Conservation (phyloP, 2,113 vertebrate species). For the Hemichromis elongatus region DNA sequence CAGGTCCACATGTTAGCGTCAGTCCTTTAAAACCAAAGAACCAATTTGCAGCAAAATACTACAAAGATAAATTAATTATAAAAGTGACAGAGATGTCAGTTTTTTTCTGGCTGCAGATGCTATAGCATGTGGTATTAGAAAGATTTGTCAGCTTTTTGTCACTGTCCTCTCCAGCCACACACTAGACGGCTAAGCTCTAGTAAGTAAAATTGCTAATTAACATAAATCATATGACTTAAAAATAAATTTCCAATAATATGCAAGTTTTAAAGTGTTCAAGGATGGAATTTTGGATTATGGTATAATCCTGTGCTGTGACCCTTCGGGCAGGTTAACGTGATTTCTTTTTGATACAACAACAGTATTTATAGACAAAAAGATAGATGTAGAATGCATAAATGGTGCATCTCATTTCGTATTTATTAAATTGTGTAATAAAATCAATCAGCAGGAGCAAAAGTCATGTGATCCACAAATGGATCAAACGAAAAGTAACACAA, state of each 20-base stretch:
- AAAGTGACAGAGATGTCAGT: neutral
- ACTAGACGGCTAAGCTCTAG: neutral
- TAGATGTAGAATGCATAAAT: too few relatives aligned
- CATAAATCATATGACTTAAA: too few relatives aligned
- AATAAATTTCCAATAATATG: neutral
- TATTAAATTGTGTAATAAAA: neutral
- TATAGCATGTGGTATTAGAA: neutral
- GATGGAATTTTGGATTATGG: neutral
- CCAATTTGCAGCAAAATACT: neutral
- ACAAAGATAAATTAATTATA: neutral
- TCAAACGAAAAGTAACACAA: neutral
- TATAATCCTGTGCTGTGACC: neutral
- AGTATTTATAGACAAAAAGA: neutral
- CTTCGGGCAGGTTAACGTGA: neutral
- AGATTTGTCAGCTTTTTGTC: neutral
- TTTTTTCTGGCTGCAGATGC: neutral
- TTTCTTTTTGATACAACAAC: neutral
- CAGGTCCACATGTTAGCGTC: neutral
- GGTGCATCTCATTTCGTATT: neutral
- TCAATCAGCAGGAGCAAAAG: neutral
- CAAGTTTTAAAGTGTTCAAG: neutral
- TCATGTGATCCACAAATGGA: neutral
- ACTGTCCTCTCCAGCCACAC: neutral
- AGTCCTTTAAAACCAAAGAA: neutral
- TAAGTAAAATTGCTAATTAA: too few relatives aligned